phyloP scores from a whole-genome alignment of 2,113 vertebrate species.

The Tragelaphus buxtoni region DNA sequence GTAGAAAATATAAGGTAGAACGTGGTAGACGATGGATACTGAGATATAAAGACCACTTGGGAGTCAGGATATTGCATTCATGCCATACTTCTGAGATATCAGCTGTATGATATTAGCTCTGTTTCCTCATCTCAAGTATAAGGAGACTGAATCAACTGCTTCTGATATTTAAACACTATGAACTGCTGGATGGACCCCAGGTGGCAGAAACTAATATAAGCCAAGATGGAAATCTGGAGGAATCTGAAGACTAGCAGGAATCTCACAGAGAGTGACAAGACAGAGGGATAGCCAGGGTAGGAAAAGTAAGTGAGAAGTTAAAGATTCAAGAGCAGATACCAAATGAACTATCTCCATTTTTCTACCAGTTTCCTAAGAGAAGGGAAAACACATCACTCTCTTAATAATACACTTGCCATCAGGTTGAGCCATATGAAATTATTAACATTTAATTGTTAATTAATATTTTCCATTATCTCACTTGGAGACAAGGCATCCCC shows the following conservation, averaged over 20 bases:
- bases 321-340: not conserved
- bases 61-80: not conserved
- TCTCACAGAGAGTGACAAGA: not conserved
- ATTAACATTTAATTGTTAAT: constrained; percentile 10
- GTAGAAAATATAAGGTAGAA: not conserved
- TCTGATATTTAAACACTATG: constrained; percentile 24
- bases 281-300: not conserved
- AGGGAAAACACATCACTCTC: not conserved
- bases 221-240: constrained; percentile 25
- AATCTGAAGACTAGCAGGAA: constrained; percentile 18
- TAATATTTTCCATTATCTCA: constrained; percentile 17
- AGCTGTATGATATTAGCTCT: not conserved
- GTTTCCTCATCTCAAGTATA: not conserved
- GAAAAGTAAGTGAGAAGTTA: constrained; percentile 25
- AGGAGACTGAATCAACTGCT: not conserved
- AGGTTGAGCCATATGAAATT: not conserved
- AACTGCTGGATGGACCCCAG: not conserved
- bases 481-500: not conserved
- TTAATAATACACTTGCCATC: not conserved
- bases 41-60: not conserved
- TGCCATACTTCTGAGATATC: not conserved
- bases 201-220: not conserved
- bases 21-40: not conserved
- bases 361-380: not conserved
- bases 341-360: not conserved